Base-by-base conservation (phyloP, 2,888 invertebrate genomes). In the Tubulanus polymorphus region DNA sequence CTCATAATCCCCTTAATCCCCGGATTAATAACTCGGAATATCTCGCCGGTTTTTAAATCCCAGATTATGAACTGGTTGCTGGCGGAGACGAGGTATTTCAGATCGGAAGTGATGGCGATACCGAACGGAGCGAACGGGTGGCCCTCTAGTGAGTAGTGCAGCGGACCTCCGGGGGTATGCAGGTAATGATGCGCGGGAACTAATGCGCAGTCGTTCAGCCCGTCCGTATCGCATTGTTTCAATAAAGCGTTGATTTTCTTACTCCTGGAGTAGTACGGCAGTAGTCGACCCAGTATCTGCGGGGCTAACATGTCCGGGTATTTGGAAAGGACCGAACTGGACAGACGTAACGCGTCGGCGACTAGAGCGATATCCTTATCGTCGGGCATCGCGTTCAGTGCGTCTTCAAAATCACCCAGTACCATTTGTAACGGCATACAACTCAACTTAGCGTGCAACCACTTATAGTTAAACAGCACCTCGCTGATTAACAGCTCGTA, bases 91-190 rank as follows among this genome's bases (percentile, higher is more conserved):
- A 99, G 89, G 79, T 93, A 72, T 51, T 68, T 72, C 15, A 70
- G 69, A 58, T 78, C 75, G 23, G 73, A 68, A 0, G 76, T 77
- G n/a, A 75, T 68, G 12, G 67, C 71, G 12, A 78, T 69, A 8
- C 78, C 79, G 51, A 78, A 79, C 1, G 77, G 78, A 0, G 96
- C 97, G 74, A 97, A 99, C 74, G 93, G 94, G 79, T 99, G 97
- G 0, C 96, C 97, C 82, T 97, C 97, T 46, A 97, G 80, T 0
- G 96, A 96, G 75, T 94, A 97, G 88, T 97, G 96, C 3, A 97
- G 81, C 0, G 97, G 97, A 1, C 97, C 97, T 46, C 97, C 97
- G n/a, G 97, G 97, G 1, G 97, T 96, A 75, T 97, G 96, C 60
- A 96, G 82, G 70, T 95, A 96, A 76, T 97, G 96, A 79, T 94